These are phyloP conservation scores for Agonum fuliginosum DNA, from an alignment of 2,888 invertebrate genomes.

Conservation along the genomic window DNA sequence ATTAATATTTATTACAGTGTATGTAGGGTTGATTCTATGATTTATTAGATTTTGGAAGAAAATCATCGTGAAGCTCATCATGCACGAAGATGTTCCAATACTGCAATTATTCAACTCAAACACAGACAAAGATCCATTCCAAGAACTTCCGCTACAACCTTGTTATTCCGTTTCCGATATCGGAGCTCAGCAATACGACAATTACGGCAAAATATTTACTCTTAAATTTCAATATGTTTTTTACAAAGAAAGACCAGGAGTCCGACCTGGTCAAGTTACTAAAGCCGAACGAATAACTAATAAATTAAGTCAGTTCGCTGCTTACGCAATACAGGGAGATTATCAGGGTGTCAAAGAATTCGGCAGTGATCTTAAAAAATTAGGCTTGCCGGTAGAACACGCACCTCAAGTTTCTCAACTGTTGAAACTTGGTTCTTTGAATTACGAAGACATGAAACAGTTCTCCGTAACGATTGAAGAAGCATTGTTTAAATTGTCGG, in stretches of 20 bases:
- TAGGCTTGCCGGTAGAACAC: constrained; percentile 95
- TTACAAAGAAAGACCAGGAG: constrained; percentile 98
- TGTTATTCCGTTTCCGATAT: constrained; percentile 97
- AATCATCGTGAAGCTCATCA: constrained; percentile 87
- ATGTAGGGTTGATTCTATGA: neutral
- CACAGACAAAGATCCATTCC: constrained; percentile 93
- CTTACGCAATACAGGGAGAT: constrained; percentile 94
- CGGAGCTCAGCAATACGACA: constrained; percentile 97
- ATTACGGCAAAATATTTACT: constrained; percentile 99
- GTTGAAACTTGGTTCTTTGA: constrained; percentile 94
- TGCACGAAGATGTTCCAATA: constrained; percentile 87
- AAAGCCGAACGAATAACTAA: constrained; percentile 94
- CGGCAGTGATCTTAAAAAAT: constrained; percentile 91
- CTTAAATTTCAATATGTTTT: constrained; percentile 97
- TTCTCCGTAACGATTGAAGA: constrained; percentile 96
- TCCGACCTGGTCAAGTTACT: constrained; percentile 94
- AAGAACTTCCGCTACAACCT: constrained; percentile 94
- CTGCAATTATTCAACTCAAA: constrained; percentile 90
- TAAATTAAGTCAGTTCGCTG: constrained; percentile 94
- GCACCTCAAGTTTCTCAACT: constrained; percentile 97
- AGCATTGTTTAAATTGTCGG: constrained; percentile 88
- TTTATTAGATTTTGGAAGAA: constrained; percentile 94
- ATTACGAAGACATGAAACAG: constrained; percentile 91
- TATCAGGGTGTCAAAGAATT: constrained; percentile 96
- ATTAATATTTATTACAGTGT: constrained; percentile 30